These are phyloP conservation scores for Collichthys lucidus DNA, from an alignment of 2,113 vertebrate genomes.

Conservation along the genomic window DNA sequence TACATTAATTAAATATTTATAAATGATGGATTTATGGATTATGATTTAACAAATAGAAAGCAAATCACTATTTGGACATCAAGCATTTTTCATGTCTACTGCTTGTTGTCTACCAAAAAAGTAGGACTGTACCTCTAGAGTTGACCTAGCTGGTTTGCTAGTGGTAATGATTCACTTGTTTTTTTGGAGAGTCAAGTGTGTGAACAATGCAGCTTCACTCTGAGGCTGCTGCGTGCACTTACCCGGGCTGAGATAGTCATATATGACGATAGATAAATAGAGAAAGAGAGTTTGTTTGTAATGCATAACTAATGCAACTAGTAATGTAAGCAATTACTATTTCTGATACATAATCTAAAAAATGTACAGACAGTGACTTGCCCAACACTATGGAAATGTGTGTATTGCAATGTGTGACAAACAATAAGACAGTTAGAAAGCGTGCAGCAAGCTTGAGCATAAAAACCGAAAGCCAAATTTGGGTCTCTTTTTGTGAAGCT, in stretches of 20 bases:
- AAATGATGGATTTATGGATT: no score
- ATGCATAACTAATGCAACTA: no score
- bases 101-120: no score
- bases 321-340: background rate
- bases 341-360: background rate
- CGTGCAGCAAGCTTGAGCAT: background rate
- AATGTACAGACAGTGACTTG: background rate
- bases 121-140: background rate
- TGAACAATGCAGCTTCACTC: background rate
- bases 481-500: background rate
- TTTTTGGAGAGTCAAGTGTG: no score
- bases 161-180: no score
- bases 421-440: background rate
- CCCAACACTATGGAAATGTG: background rate
- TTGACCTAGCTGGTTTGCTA: background rate
- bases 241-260: background rate
- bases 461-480: slow-evolving; percentile 17
- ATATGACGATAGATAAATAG: background rate
- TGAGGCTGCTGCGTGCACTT: background rate
- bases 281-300: background rate
- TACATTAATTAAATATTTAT: no score
- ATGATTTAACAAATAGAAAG: no score
- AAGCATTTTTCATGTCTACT: no score
- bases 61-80: no score
- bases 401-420: background rate